Percentiles rank a stretch among this genome's conserved stretches.
Conservation (phyloP, 2,113 vertebrate species). For the Lophotis ruficrista region DNA sequence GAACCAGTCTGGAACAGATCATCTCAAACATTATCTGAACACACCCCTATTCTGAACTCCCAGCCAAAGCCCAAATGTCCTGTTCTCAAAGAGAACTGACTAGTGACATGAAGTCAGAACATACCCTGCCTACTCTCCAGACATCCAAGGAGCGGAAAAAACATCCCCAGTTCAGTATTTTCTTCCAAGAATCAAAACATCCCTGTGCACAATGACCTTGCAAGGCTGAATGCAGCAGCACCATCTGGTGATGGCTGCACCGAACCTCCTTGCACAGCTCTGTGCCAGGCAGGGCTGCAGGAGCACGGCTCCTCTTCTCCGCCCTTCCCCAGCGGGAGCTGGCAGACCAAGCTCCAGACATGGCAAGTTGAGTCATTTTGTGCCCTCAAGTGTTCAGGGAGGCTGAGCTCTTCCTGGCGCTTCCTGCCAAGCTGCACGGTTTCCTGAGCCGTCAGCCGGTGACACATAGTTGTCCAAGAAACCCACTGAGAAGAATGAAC, state of each 20-base stretch:
- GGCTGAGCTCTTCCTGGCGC: neutral
- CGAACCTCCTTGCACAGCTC: neutral
- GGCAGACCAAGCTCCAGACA: neutral
- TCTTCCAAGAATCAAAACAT: neutral
- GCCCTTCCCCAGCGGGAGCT: neutral
- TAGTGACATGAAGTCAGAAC: neutral
- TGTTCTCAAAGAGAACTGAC: neutral
- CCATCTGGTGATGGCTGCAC: slow-evolving; percentile 33
- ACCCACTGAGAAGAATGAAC: neutral
- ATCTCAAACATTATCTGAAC: slow-evolving; percentile 8
- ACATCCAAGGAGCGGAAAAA: neutral
- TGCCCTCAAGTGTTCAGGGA: neutral
- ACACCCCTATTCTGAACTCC: neutral
- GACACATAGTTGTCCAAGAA: neutral
- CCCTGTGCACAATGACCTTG: neutral
- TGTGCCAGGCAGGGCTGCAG: neutral
- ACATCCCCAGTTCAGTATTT: neutral
- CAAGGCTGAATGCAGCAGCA: slow-evolving; percentile 31
- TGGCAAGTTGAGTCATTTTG: neutral
- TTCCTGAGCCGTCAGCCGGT: rapidly evolving
- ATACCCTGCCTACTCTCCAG: neutral
- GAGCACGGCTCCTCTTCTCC: neutral
- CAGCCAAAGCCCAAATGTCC: slow-evolving; percentile 5
- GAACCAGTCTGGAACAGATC: slow-evolving; percentile 32
- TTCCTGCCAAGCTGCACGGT: neutral